Percentiles rank a stretch among this genome's conserved stretches.
Evolutionary conservation across 2,888 invertebrate species (phyloP).

Genomic region (Pristionchus arcanus): DNA sequence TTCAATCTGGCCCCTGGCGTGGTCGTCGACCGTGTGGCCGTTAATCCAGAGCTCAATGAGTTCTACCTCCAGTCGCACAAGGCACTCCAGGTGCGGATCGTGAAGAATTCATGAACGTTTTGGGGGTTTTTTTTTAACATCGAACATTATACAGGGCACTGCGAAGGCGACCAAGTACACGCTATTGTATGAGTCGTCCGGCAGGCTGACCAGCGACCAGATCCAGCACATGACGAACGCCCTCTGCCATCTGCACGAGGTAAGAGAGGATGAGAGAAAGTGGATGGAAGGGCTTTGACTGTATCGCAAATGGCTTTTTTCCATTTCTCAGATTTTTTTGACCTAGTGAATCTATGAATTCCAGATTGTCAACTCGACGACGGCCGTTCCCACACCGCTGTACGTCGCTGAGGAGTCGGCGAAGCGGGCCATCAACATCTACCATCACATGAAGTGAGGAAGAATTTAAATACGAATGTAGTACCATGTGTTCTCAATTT

Average conservation of each 20-base stretch:
- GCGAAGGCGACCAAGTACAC: conserved; percentile 55
- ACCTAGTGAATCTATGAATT: background rate
- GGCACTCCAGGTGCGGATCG: conserved; percentile 39
- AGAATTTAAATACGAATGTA: background rate
- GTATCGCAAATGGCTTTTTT: too few species aligned
- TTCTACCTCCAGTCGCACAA: conserved; percentile 55
- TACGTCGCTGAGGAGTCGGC: conserved; percentile 50
- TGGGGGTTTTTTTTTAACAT: background rate
- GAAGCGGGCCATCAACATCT: conserved; percentile 28
- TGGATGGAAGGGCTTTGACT: background rate
- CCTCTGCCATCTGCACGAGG: conserved; percentile 49
- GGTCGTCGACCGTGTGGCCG: conserved; percentile 31
- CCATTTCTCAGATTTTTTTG: too few species aligned
- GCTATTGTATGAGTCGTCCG: conserved; percentile 35
- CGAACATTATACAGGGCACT: conserved; percentile 34
- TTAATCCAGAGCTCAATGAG: conserved; percentile 49
- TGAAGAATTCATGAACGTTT: background rate
- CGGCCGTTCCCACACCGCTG: conserved; percentile 52
- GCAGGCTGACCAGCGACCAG: conserved; percentile 13
- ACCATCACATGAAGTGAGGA: conserved; percentile 43
- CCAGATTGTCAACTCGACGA: conserved; percentile 53
- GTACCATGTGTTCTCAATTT: too few species aligned
- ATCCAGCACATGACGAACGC: conserved; percentile 29
- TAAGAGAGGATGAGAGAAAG: background rate
- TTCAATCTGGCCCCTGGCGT: conserved; percentile 47